Evolutionary conservation across 2,797 vertebrate genomes (phyloP), one percentile per base, ranked within the genome.

Genomic region (Picus viridis): DNA sequence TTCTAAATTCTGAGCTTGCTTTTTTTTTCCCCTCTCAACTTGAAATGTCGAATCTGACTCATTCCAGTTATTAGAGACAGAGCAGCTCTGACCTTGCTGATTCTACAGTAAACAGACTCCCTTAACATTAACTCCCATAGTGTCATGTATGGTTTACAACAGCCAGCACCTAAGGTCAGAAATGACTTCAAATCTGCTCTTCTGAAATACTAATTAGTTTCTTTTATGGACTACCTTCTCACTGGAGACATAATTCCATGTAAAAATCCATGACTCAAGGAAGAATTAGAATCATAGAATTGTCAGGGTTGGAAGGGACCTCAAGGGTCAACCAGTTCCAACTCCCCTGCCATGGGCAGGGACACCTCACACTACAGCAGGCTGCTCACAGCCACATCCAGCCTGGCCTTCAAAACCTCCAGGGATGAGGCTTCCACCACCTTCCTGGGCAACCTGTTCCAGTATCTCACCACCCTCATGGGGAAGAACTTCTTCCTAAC

Each of bases 21-120:
- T 93, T 43, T 43, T 43, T 43, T 39, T 39, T 5, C 39, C 39
- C 39, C 41, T 16, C 16, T 78, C 83, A 91, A 65, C 61, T 82
- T 16, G 1, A 89, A 95, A 96, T 92, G 83, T 89, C 93, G 95
- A 71, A 61, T 51, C 54, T 93, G 90, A 92, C 83, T 93, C 89
- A 93, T 62, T 91, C 41, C 45, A 93, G 77, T 56, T 90, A 94
- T 77, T 76, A 89, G 77, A 86, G 61, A 36, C 68, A 58, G 34
- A 86, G 61, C 22, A 88, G 34, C 45, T 74, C 80, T 77, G 83
- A 86, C 77, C 86, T 41, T 77, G 63, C 56, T 86, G 63, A 67
- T 88, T 89, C 90, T 87, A 57, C 92, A 88, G 67, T 36, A 64
- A 94, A 86, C 9, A 70, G 36, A 82, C 41, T 92, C 51, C 62